Evolutionary conservation across 2,113 vertebrate genomes (phyloP).

Genomic region (Saiga tatarica): DNA sequence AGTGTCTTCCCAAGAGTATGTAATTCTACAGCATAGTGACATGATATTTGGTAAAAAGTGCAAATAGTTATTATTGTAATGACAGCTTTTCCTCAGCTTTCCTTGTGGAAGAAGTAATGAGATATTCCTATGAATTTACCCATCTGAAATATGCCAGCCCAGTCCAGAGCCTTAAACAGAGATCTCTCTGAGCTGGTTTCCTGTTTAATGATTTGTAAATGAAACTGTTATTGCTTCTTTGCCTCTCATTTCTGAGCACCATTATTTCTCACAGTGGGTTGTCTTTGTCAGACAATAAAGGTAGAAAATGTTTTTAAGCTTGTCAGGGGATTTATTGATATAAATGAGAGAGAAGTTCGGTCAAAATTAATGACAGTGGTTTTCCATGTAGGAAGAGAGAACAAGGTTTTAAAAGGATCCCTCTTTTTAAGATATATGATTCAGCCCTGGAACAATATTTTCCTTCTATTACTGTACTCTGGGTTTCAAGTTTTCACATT

Average conservation of each 20-base stretch:
- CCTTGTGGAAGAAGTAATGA: not conserved
- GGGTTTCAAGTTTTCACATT: not conserved
- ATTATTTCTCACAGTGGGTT: slow-evolving; percentile 58
- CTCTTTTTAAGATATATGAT: slow-evolving; percentile 27
- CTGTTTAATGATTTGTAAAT: slow-evolving; percentile 59
- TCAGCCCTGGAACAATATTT: slow-evolving; percentile 5
- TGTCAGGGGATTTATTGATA: slow-evolving; percentile 69
- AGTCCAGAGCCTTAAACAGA: slow-evolving; percentile 29
- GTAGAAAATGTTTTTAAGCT: slow-evolving; percentile 57
- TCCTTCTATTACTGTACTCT: not conserved
- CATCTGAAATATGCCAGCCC: not conserved
- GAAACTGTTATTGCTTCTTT: slow-evolving; percentile 56
- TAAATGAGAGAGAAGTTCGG: slow-evolving; percentile 41
- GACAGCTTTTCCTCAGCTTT: not conserved
- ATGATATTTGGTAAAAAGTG: not conserved
- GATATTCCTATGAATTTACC: not conserved
- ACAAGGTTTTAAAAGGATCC: not conserved
- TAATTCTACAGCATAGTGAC: not conserved
- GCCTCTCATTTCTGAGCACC: slow-evolving; percentile 56
- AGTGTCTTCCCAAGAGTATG: not conserved
- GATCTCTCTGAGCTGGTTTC: slow-evolving; percentile 37
- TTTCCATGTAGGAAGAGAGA: slow-evolving; percentile 33
- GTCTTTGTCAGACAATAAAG: slow-evolving; percentile 55
- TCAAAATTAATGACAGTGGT: slow-evolving; percentile 62
- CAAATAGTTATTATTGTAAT: not conserved